Evolutionary conservation across 1,140 invertebrate genomes (phyloP).

Genomic region (Platorchestia sp.): DNA sequence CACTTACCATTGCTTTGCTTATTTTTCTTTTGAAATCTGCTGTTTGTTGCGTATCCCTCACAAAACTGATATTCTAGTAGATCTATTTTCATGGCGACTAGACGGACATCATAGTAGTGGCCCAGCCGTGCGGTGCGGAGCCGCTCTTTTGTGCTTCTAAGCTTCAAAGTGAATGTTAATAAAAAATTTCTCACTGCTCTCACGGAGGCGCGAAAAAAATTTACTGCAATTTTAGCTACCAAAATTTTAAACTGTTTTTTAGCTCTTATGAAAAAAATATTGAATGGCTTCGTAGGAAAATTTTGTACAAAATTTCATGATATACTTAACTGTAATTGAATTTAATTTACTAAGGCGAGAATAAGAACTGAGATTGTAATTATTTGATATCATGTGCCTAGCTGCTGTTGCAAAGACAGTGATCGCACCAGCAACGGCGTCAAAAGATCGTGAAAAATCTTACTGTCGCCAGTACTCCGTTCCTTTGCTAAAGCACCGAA

Average conservation of each 20-base stretch:
- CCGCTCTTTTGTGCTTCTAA: neutral
- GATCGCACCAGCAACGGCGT: conserved; percentile 56
- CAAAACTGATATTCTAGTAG: too few relatives aligned
- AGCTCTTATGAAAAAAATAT: neutral
- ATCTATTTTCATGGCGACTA: neutral
- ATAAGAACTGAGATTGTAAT: neutral
- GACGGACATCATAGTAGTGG: neutral
- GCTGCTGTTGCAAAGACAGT: conserved; percentile 31
- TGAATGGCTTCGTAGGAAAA: neutral
- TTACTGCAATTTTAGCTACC: neutral
- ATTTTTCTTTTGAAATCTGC: neutral
- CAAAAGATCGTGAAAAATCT: conserved; percentile 87
- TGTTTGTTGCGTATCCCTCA: neutral
- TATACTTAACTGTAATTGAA: neutral
- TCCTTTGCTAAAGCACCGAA: conserved; percentile 90
- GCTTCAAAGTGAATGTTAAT: neutral
- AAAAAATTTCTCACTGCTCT: neutral
- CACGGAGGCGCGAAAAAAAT: neutral
- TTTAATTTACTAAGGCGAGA: neutral
- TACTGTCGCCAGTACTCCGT: conserved; percentile 91
- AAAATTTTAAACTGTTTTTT: neutral
- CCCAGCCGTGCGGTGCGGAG: neutral
- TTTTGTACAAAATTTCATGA: neutral
- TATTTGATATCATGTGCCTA: neutral
- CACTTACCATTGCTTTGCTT: neutral